Evolutionary conservation across 2,888 invertebrate species (phyloP).

Genomic region (Sympetrum striolatum): DNA sequence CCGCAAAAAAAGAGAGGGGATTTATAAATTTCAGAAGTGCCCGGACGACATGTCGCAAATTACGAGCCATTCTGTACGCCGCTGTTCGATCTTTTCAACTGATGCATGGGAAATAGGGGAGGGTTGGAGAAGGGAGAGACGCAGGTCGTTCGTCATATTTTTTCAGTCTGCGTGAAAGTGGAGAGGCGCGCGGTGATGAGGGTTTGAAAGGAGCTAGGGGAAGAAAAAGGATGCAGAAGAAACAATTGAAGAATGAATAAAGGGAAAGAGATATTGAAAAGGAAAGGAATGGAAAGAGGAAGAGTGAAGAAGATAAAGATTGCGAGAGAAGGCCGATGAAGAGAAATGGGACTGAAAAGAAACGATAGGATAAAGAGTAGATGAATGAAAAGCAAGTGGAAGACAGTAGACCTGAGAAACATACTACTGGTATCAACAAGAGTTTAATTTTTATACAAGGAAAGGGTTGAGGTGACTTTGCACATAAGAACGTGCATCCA

Average conservation of each 20-base stretch:
- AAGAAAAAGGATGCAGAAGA: constrained; percentile 43
- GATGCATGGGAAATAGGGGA: not conserved
- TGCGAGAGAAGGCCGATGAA: not conserved
- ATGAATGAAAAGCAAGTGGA: not conserved
- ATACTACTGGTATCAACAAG: not conserved
- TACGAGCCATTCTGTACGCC: not conserved
- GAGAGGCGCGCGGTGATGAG: not conserved
- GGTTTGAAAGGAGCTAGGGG: constrained; percentile 7
- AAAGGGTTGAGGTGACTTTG: too few relatives aligned
- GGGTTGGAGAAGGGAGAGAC: not conserved
- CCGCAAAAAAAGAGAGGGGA: not conserved
- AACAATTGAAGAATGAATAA: constrained; percentile 20
- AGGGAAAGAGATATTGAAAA: constrained; percentile 42
- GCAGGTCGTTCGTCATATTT: not conserved
- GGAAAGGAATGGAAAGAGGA: constrained; percentile 44
- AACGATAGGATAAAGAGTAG: not conserved
- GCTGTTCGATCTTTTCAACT: not conserved
- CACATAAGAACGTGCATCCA: too few relatives aligned
- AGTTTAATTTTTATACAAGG: too few relatives aligned
- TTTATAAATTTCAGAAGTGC: not conserved
- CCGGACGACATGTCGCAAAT: not conserved
- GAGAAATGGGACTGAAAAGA: not conserved
- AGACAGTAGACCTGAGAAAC: not conserved
- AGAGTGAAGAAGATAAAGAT: constrained; percentile 37
- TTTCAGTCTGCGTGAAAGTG: constrained; percentile 4